Conservation (phyloP, 2,113 vertebrate genomes). For the Nymphicus hollandicus region DNA sequence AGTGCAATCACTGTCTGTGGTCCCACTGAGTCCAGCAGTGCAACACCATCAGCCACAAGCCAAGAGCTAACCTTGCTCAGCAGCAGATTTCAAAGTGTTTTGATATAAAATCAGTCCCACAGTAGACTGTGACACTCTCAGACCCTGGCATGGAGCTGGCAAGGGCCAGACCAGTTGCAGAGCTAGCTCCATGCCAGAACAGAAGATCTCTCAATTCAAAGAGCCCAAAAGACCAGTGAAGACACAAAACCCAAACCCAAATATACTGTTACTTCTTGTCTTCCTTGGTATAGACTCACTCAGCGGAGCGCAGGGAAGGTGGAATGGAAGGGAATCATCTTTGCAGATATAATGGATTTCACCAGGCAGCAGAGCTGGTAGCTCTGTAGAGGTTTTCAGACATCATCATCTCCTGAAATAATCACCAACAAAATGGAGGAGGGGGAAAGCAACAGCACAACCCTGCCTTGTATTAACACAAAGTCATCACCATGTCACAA, state of each 20-base stretch:
- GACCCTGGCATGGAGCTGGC: background rate
- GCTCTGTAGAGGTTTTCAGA: background rate
- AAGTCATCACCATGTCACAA: background rate
- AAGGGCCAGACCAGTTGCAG: background rate
- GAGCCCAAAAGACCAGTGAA: background rate
- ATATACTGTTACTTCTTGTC: background rate
- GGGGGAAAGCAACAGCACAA: background rate
- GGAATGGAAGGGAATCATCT: background rate
- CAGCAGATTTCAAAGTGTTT: background rate
- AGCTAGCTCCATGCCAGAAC: background rate
- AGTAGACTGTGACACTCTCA: background rate
- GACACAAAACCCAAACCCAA: background rate
- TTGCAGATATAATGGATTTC: background rate
- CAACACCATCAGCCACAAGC: background rate
- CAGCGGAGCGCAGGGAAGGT: background rate
- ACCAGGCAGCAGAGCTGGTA: background rate
- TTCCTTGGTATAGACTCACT: background rate
- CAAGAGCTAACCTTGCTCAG: background rate
- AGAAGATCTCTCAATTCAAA: background rate
- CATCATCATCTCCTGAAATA: background rate
- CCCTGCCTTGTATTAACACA: background rate
- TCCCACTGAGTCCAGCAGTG: background rate
- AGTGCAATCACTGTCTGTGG: background rate
- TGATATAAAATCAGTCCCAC: background rate
- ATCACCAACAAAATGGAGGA: background rate